Conservation (phyloP, 2,113 vertebrate species). For the Balaenoptera acutorostrata region DNA sequence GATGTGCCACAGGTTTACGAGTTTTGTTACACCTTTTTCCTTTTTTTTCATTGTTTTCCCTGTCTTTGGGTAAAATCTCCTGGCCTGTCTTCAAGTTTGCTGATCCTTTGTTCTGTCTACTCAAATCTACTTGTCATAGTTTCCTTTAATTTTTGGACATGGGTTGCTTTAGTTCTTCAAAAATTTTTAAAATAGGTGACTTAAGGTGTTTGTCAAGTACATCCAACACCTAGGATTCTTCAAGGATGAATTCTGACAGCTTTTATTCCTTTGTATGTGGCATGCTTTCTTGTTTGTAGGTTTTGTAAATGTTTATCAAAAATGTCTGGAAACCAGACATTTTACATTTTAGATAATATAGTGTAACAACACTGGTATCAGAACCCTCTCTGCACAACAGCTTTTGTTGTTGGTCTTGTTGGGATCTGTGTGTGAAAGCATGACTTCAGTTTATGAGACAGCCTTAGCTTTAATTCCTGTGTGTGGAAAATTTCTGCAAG, state of each 20-base stretch:
- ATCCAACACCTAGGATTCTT: not conserved
- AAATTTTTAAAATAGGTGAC: not conserved
- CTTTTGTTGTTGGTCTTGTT: not conserved
- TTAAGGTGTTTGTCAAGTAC: not conserved
- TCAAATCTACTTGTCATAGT: not conserved
- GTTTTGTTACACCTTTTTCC: not conserved
- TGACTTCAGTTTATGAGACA: not conserved
- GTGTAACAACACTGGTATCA: not conserved
- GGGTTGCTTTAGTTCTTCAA: not conserved
- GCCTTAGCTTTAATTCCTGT: not conserved
- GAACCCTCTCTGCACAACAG: not conserved
- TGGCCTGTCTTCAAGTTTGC: not conserved
- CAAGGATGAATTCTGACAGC: not conserved
- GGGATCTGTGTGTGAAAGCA: not conserved
- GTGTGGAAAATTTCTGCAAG: not conserved
- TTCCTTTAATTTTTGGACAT: not conserved
- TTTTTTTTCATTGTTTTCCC: not conserved
- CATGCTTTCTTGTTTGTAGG: not conserved
- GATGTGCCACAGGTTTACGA: no score
- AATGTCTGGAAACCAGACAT: not conserved
- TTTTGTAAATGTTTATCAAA: not conserved
- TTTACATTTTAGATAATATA: not conserved
- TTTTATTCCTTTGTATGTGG: not conserved
- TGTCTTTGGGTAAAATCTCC: not conserved
- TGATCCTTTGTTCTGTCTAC: not conserved